Conservation (phyloP, 2,797 vertebrate species). For the Chloroceryle amazona region DNA sequence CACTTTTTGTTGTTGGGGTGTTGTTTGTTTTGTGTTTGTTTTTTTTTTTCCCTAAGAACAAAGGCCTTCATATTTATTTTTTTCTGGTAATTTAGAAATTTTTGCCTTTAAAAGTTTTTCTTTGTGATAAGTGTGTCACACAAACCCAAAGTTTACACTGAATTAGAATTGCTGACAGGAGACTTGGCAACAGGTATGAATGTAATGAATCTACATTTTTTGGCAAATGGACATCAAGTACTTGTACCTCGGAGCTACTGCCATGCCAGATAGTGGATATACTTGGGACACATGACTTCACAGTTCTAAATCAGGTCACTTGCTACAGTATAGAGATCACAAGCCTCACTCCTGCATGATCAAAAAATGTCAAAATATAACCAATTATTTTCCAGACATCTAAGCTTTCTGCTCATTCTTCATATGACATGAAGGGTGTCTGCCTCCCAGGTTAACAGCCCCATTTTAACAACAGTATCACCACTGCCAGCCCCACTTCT, state of each 20-base stretch:
- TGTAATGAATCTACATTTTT: slow-evolving; percentile 51
- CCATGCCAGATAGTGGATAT: slow-evolving; percentile 23
- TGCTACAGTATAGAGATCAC: neutral
- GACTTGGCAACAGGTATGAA: slow-evolving; percentile 28
- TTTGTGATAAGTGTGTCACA: neutral
- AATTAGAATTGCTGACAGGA: neutral
- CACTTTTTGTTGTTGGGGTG: neutral
- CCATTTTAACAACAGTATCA: neutral
- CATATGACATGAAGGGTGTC: neutral
- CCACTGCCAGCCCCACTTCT: neutral
- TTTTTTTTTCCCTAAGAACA: neutral
- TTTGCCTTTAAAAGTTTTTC: neutral
- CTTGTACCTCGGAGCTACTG: slow-evolving; percentile 44
- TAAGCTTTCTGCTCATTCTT: neutral
- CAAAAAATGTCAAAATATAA: neutral
- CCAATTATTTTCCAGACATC: neutral
- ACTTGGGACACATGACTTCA: slow-evolving; percentile 59
- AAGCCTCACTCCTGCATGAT: neutral
- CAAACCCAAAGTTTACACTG: neutral
- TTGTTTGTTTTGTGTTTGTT: too few species aligned
- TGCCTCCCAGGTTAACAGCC: neutral
- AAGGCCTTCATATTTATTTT: neutral
- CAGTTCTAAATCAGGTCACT: slow-evolving; percentile 61
- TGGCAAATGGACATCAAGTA: slow-evolving; percentile 50
- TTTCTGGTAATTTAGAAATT: neutral